These are phyloP conservation scores for Pseudomyrmex cubaensis DNA, from an alignment of 1,140 invertebrate species.

Conservation along the genomic window DNA sequence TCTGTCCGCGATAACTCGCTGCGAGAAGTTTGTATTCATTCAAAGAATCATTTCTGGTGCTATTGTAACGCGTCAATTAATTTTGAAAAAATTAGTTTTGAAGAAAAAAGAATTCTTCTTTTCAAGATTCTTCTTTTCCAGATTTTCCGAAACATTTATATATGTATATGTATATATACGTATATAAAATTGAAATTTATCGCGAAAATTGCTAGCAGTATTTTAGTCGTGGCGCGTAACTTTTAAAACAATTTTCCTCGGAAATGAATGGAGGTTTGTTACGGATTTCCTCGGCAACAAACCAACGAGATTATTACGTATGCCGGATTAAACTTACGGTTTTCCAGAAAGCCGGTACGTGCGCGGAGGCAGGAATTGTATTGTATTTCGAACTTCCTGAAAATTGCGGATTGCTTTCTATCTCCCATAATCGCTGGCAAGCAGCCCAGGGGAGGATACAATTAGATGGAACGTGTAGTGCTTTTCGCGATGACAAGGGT, in stretches of 20 bases:
- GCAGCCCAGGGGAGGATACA: conserved; percentile 55
- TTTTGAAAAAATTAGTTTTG: no score
- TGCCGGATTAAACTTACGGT: conserved; percentile 21
- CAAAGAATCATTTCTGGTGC: no score
- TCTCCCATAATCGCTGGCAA: conserved; percentile 57
- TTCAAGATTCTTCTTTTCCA: no score
- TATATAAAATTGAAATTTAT: no score
- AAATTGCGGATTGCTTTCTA: conserved; percentile 59
- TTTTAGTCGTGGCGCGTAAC: not conserved
- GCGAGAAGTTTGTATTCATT: no score
- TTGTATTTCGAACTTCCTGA: conserved; percentile 60
- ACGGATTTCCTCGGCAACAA: not conserved
- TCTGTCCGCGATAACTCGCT: no score
- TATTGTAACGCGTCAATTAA: no score
- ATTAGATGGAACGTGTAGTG: conserved; percentile 60
- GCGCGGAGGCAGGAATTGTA: conserved; percentile 32
- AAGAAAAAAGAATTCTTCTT: no score
- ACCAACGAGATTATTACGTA: conserved; percentile 20
- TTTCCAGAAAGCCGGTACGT: conserved; percentile 2
- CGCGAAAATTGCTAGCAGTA: no score
- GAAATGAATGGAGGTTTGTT: conserved; percentile 17
- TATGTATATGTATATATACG: no score
- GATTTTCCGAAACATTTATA: no score
- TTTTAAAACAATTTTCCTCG: not conserved
- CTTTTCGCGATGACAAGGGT: conserved; percentile 58